phyloP scores from a whole-genome alignment of 2,113 vertebrate species.

The Excalfactoria chinensis region DNA sequence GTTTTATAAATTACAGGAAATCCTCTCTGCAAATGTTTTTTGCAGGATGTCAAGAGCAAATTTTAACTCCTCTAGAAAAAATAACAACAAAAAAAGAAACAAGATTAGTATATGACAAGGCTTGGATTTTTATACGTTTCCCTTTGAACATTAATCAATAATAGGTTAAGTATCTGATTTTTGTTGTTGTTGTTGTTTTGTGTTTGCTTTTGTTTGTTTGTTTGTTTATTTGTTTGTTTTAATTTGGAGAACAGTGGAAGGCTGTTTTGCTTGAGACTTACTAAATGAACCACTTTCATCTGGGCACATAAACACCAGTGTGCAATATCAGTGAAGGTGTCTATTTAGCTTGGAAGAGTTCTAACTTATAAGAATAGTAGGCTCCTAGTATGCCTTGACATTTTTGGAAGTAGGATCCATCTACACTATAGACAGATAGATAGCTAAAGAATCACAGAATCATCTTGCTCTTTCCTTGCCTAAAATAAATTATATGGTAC shows the following conservation, averaged over 20 bases:
- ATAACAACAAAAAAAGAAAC: neutral
- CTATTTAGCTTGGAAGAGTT: neutral
- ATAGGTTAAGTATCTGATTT: neutral
- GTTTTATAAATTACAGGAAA: constrained; percentile 29
- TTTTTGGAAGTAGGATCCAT: neutral
- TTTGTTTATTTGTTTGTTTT: too few relatives aligned
- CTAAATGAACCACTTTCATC: neutral
- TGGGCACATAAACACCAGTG: neutral
- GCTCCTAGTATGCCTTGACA: neutral
- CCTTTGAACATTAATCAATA: neutral
- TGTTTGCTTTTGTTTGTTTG: too few relatives aligned
- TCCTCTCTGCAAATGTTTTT: neutral
- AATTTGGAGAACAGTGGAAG: neutral
- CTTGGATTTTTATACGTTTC: neutral
- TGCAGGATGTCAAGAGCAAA: neutral
- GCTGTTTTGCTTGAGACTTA: neutral
- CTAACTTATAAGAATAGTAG: neutral
- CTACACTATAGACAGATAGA: neutral
- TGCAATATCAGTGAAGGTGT: neutral
- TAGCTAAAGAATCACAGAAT: neutral
- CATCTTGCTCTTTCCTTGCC: neutral
- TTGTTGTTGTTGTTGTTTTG: too few relatives aligned
- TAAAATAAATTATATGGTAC: neutral
- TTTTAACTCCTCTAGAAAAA: neutral
- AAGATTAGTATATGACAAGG: neutral